Evolutionary conservation across 1,140 invertebrate species (phyloP).

Genomic region (Chrysomallon squamiferum): DNA sequence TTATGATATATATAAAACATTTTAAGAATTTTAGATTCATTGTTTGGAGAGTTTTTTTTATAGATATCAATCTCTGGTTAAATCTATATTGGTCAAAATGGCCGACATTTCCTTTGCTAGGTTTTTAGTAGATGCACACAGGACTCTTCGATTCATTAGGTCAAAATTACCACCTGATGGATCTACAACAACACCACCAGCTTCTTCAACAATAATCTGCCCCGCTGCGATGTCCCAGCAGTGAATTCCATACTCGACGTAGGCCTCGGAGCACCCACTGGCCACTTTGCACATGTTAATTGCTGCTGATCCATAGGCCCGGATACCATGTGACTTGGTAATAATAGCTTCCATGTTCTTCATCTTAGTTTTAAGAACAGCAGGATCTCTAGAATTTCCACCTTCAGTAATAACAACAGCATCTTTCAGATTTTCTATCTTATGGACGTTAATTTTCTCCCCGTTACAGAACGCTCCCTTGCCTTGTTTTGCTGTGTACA

Average conservation of each 20-base stretch:
- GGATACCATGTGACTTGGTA: slow-evolving; percentile 78
- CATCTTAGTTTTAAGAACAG: slow-evolving; percentile 76
- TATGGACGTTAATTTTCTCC: slow-evolving; percentile 56
- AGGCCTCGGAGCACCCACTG: slow-evolving; percentile 77
- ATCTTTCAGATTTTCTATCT: slow-evolving; percentile 70
- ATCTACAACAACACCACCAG: slow-evolving; percentile 89
- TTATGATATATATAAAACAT: too few relatives aligned
- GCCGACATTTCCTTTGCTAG: too few relatives aligned
- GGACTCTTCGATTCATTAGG: too few relatives aligned
- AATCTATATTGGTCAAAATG: too few relatives aligned
- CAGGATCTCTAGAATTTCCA: slow-evolving; percentile 80
- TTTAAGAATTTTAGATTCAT: too few relatives aligned
- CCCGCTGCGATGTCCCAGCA: slow-evolving; percentile 67
- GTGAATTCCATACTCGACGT: slow-evolving; percentile 77
- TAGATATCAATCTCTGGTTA: too few relatives aligned
- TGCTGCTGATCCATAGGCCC: slow-evolving; percentile 87
- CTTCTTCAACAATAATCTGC: slow-evolving; percentile 85
- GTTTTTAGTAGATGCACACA: too few relatives aligned
- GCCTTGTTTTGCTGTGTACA: slow-evolving; percentile 86
- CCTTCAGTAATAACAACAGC: slow-evolving; percentile 83
- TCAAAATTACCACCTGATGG: slow-evolving; percentile 68
- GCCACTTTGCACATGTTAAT: slow-evolving; percentile 93
- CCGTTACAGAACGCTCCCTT: slow-evolving; percentile 90
- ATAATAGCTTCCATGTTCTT: slow-evolving; percentile 77
- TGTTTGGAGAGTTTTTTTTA: too few relatives aligned